These are phyloP conservation scores for Furcifer pardalis DNA, from an alignment of 2,797 vertebrate species.

Conservation along the genomic window DNA sequence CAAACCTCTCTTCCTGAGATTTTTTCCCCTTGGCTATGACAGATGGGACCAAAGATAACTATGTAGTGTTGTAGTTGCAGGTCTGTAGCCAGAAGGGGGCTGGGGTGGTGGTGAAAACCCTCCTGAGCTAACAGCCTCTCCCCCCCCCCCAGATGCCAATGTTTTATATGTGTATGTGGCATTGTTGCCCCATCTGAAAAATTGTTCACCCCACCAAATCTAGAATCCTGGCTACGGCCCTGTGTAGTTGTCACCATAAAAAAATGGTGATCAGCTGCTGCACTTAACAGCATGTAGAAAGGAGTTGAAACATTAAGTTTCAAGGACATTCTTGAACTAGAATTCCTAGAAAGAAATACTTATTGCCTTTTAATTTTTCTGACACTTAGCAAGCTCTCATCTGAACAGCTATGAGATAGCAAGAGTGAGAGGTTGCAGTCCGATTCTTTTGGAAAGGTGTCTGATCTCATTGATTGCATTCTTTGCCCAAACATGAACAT, in stretches of 20 bases:
- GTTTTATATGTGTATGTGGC: too few species aligned
- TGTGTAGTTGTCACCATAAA: too few species aligned
- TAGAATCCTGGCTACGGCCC: too few species aligned
- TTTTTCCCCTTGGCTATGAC: not conserved
- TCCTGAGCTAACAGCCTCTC: too few species aligned
- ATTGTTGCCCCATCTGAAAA: too few species aligned
- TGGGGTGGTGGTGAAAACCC: too few species aligned
- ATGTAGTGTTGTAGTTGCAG: too few species aligned
- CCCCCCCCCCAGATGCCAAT: too few species aligned
- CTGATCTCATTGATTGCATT: constrained; percentile 1
- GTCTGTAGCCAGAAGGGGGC: too few species aligned
- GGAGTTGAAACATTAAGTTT: not conserved
- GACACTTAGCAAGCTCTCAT: not conserved
- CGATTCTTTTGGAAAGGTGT: not conserved
- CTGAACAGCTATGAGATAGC: not conserved
- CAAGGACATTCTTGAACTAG: not conserved
- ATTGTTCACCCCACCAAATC: too few species aligned
- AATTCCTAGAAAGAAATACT: not conserved
- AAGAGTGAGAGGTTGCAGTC: not conserved
- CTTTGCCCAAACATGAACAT: not conserved
- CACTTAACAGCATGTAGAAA: not conserved
- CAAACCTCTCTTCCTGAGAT: not conserved
- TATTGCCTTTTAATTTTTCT: not conserved
- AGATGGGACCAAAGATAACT: not conserved
- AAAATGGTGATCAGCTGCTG: not conserved